Evolutionary conservation across 2,888 invertebrate species (phyloP), one percentile per base, ranked within the genome.

Genomic region (Frankliniella fusca): DNA sequence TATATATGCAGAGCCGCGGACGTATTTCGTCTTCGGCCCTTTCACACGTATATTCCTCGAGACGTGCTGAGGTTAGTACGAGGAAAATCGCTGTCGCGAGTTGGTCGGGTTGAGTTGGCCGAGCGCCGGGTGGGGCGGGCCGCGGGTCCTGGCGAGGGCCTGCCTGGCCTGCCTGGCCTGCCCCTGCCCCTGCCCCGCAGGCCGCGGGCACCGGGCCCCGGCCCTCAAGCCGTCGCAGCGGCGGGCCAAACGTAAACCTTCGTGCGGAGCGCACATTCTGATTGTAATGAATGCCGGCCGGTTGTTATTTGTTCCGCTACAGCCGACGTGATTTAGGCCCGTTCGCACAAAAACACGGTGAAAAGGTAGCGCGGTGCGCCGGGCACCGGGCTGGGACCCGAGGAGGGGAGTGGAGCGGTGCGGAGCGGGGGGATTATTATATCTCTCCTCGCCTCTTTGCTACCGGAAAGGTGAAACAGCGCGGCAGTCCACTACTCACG

Each of bases 241-340:
- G 18, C 15, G 15, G 15, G n/a, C 61, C 61, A 18, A 61, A 61
- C 61, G 15, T 15, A 18, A 54, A 12, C 54, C 54, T 54, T 27
- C 70, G 70, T 76, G 70, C 70, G 3, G 27, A 8, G 70, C 70
- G 70, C 23, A 76, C 70, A 76, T 76, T 76, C 70, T 76, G 70
- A 76, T 76, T 76, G 70, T 76, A 76, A 76, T 76, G 70, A 76
- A 76, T 76, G 70, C 70, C 70, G 11, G 70, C 9, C 23, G 70
- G 70, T 76, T 76, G 70, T 76, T 76, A 76, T 76, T 76, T 76
- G 70, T 76, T 76, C 70, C 70, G 70, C 27, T 27, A 27, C 11
- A 27, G 23, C 38, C 38, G 38, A 38, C 38, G 38, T 38, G 38
- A 38, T 38, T 38, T 38, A 38, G 38, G 38, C 38, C 38, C 38